phyloP scores from a whole-genome alignment of 1,140 invertebrate species.

The Aplysia californica region DNA sequence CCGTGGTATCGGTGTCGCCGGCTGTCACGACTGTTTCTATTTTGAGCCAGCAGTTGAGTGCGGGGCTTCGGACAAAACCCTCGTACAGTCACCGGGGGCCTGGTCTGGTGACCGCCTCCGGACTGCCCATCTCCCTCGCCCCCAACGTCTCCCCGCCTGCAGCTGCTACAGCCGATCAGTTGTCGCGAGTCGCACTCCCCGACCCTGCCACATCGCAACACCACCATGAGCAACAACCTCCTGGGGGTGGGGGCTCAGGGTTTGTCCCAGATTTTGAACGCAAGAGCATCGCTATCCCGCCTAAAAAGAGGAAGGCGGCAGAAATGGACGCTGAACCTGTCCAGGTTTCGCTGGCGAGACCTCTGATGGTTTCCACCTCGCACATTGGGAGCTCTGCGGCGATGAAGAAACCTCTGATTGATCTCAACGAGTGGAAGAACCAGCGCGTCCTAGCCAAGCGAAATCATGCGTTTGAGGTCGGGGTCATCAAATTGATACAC shows the following conservation, averaged over 20 bases:
- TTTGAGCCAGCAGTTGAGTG: constrained; percentile 7
- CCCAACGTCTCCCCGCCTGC: not conserved
- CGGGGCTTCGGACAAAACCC: not conserved
- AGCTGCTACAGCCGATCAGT: not conserved
- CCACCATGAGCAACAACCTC: too few relatives aligned
- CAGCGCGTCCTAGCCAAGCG: constrained; percentile 89
- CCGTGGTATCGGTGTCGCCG: not conserved
- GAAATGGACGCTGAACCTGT: constrained; percentile 42
- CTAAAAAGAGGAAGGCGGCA: constrained; percentile 63
- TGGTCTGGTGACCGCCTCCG: not conserved
- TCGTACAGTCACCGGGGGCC: not conserved
- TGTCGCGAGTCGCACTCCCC: not conserved
- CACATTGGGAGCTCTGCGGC: constrained; percentile 26
- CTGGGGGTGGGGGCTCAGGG: too few relatives aligned
- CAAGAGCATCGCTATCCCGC: constrained; percentile 62
- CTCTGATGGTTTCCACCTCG: not conserved
- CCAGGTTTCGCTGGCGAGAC: constrained; percentile 10
- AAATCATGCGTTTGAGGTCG: constrained; percentile 86
- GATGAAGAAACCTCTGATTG: constrained; percentile 71
- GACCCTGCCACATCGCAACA: not conserved
- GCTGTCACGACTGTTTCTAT: not conserved
- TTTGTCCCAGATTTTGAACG: not conserved
- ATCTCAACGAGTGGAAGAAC: constrained; percentile 90
- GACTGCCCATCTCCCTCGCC: not conserved
- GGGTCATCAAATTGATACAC: constrained; percentile 75